These are phyloP conservation scores for Adineta ricciae DNA, from an alignment of 2,888 invertebrate species.

Conservation along the genomic window DNA sequence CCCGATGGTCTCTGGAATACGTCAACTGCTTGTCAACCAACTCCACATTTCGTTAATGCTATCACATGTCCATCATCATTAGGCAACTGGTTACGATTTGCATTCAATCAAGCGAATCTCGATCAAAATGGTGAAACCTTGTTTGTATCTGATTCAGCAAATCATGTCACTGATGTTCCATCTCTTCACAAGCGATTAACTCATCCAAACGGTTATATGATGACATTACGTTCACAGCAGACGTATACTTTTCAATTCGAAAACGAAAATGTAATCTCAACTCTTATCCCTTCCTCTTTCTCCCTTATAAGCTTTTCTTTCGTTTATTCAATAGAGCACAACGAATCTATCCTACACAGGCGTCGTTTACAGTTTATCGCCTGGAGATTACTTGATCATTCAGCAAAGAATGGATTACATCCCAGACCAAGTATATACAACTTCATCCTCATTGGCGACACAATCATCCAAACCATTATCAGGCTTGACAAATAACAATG, in stretches of 20 bases:
- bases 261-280: conserved; percentile 35
- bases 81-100: conserved; percentile 39
- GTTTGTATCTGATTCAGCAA: conserved; percentile 38
- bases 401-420: conserved; percentile 38
- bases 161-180: conserved; percentile 18
- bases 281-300: too few relatives aligned
- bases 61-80: conserved; percentile 35
- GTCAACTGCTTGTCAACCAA: conserved; percentile 34
- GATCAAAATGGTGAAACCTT: conserved; percentile 34
- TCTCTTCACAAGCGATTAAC: conserved; percentile 39
- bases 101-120: conserved; percentile 39
- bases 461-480: conserved; percentile 35
- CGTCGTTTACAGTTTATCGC: conserved; percentile 37
- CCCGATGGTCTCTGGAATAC: conserved; percentile 37
- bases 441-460: conserved; percentile 35
- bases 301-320: neutral
- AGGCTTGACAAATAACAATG: conserved; percentile 37
- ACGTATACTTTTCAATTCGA: conserved; percentile 38
- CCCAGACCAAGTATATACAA: conserved; percentile 37
- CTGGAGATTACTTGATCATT: conserved; percentile 39
- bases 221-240: conserved; percentile 37
- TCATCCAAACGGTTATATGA: conserved; percentile 41
- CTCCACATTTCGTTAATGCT: conserved; percentile 27
- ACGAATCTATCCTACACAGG: conserved; percentile 41
- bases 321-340: conserved; percentile 36